Conservation (phyloP, 2,113 vertebrate genomes). For the Melanostigma gelatinosum region DNA sequence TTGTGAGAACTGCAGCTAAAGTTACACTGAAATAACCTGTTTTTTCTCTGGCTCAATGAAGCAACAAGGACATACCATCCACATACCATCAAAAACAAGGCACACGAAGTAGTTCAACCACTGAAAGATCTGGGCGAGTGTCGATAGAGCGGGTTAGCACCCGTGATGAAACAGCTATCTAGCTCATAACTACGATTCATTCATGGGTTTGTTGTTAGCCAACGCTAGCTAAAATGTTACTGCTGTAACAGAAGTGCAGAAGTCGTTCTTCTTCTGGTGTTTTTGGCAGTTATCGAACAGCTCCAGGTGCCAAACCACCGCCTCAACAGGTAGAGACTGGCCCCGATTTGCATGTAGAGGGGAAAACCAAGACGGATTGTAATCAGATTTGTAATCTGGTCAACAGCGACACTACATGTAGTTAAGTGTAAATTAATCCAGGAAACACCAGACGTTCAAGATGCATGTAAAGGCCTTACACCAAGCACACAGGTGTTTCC, state of each 20-base stretch:
- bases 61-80: neutral
- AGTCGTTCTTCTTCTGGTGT: too few species aligned
- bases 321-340: neutral
- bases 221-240: neutral
- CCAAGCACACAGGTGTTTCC: neutral
- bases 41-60: neutral
- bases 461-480: neutral
- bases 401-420: neutral
- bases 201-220: neutral
- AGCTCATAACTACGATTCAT: neutral
- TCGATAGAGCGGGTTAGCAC: neutral
- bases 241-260: neutral
- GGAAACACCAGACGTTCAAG: neutral
- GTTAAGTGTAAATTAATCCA: neutral
- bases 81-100: neutral
- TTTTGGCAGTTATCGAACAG: neutral
- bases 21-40: neutral
- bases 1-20: neutral
- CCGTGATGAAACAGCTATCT: neutral
- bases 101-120: neutral
- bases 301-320: neutral
- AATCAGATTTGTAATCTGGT: neutral
- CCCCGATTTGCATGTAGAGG: neutral
- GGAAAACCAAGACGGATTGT: neutral
- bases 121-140: neutral